These are phyloP conservation scores for Molossus molossus DNA, from an alignment of 2,797 vertebrate species.

Conservation along the genomic window DNA sequence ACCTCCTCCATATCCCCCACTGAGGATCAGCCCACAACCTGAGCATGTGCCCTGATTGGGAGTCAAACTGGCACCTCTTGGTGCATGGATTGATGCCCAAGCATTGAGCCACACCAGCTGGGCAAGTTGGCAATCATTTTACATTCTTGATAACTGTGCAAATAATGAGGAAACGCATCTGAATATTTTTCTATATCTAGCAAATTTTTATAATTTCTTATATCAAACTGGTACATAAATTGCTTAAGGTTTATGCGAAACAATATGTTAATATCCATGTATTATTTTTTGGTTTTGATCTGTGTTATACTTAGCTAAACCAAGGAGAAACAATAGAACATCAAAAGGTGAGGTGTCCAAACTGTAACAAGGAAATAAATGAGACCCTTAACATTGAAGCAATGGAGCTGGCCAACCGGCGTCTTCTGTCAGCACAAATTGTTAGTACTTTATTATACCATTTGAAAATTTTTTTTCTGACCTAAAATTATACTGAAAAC, in stretches of 20 bases:
- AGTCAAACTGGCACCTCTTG: too few species aligned
- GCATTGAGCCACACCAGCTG: too few species aligned
- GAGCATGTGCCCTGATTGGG: too few species aligned
- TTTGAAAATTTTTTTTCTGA: not conserved
- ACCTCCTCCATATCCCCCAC: too few species aligned
- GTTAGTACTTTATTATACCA: constrained; percentile 59
- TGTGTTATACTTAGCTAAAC: constrained; percentile 73
- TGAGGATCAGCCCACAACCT: too few species aligned
- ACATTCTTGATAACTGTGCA: not conserved
- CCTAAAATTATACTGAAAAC: not conserved
- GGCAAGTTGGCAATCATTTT: constrained; percentile 11
- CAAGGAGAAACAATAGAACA: constrained; percentile 71
- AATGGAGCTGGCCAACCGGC: constrained; percentile 81
- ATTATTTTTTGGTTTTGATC: not conserved
- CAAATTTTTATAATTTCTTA: constrained; percentile 47
- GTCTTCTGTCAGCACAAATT: constrained; percentile 82
- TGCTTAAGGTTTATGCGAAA: constrained; percentile 21
- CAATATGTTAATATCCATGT: not conserved
- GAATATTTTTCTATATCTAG: not conserved
- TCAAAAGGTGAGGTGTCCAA: constrained; percentile 75
- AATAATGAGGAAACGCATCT: not conserved
- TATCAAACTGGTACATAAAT: not conserved
- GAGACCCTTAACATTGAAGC: constrained; percentile 75
- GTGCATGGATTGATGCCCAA: too few species aligned
- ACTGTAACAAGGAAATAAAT: constrained; percentile 81